Evolutionary conservation across 2,888 invertebrate species (phyloP).

Genomic region (Podabrus alpinus): DNA sequence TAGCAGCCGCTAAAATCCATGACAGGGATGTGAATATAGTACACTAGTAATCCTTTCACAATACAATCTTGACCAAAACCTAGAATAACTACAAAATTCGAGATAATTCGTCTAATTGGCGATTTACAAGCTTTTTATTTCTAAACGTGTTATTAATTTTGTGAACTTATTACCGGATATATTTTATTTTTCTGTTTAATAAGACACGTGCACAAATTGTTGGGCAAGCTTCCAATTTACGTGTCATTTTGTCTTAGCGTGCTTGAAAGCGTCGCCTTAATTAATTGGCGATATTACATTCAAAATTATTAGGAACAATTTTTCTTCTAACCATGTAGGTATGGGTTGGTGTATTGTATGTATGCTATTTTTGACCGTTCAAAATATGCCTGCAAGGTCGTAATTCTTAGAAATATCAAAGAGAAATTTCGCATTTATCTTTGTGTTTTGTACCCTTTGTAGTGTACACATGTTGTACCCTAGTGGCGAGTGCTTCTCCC

Average conservation of each 20-base stretch:
- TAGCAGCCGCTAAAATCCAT: conserved; percentile 20
- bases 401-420: conserved; percentile 2
- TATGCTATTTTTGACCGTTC: not conserved
- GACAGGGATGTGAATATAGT: not conserved
- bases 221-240: not conserved
- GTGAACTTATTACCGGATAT: not conserved
- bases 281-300: not conserved
- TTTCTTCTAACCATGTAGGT: not conserved
- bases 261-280: not conserved
- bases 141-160: not conserved
- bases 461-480: conserved; percentile 8
- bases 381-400: not conserved
- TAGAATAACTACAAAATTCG: not conserved
- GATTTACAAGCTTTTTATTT: not conserved
- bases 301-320: not conserved
- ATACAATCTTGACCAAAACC: not conserved
- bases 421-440: conserved; percentile 7
- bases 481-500: conserved; percentile 6
- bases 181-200: not conserved
- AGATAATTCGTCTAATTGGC: not conserved
- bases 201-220: conserved; percentile 4
- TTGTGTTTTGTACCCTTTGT: conserved; percentile 5
- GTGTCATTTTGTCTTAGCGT: not conserved
- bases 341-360: not conserved
- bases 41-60: not conserved